These are phyloP conservation scores for Halichoeres trimaculatus DNA, from an alignment of 2,113 vertebrate genomes.

Conservation along the genomic window DNA sequence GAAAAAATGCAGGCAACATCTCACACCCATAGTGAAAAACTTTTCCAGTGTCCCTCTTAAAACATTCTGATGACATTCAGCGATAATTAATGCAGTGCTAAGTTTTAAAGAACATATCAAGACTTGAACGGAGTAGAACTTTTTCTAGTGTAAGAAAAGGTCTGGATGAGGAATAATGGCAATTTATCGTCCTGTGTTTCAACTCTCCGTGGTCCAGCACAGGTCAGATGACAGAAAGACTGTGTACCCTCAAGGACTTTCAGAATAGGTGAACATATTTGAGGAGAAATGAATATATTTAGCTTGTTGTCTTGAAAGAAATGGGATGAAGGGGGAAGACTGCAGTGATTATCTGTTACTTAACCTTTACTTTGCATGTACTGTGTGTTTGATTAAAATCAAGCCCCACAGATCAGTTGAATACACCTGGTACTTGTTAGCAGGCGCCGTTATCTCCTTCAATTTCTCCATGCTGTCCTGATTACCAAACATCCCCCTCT, in stretches of 20 bases:
- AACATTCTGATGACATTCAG: background rate
- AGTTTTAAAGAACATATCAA: background rate
- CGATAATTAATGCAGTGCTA: constrained; percentile 13
- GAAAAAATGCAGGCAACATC: too few relatives aligned
- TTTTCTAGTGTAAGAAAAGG: background rate
- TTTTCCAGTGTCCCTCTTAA: too few relatives aligned
- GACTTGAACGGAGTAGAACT: background rate
- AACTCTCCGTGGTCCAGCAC: constrained; percentile 1
- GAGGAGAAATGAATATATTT: constrained; percentile 2
- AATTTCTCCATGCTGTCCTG: background rate
- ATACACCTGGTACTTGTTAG: constrained; percentile 1
- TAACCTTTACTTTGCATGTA: background rate
- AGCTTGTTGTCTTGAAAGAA: background rate
- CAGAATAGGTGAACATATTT: constrained; percentile 16
- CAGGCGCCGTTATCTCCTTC: constrained; percentile 4
- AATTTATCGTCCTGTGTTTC: constrained; percentile 16
- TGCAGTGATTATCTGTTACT: background rate
- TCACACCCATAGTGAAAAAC: too few relatives aligned
- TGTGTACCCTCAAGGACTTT: constrained; percentile 2
- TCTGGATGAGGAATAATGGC: background rate
- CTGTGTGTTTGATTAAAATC: background rate
- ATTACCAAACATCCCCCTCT: background rate
- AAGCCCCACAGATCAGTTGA: background rate
- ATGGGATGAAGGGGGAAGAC: background rate
- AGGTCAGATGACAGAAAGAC: constrained; percentile 34